Percentiles rank a stretch among this genome's conserved stretches.
Conservation (phyloP, 2,888 invertebrate genomes). For the Apodemia duryi region DNA sequence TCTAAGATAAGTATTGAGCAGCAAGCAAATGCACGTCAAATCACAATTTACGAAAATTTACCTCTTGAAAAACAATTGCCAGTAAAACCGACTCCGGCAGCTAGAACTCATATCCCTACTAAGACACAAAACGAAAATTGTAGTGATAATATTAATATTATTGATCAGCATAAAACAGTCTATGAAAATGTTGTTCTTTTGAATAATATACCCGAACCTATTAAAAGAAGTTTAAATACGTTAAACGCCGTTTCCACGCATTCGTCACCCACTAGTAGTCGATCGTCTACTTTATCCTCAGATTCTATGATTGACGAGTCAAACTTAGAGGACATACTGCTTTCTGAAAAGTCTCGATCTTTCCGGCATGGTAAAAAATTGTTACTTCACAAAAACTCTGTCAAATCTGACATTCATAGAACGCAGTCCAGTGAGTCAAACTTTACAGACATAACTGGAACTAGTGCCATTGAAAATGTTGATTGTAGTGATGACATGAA, state of each 20-base stretch:
- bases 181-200: conserved; percentile 60
- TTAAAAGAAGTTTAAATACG: conserved; percentile 46
- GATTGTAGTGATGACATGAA: conserved; percentile 61
- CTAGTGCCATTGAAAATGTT: conserved; percentile 71
- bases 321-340: conserved; percentile 68
- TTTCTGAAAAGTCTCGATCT: conserved; percentile 70
- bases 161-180: conserved; percentile 45
- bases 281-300: conserved; percentile 60
- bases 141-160: not conserved
- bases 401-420: conserved; percentile 47
- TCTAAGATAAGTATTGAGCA: conserved; percentile 36
- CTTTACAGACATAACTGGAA: conserved; percentile 57
- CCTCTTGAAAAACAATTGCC: conserved; percentile 38
- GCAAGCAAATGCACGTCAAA: conserved; percentile 35
- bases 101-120: conserved; percentile 53
- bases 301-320: conserved; percentile 69
- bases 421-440: conserved; percentile 59
- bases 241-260: conserved; percentile 37
- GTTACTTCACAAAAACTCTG: conserved; percentile 38
- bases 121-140: conserved; percentile 36
- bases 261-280: conserved; percentile 47
- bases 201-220: conserved; percentile 48
- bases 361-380: conserved; percentile 53
- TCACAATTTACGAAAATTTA: conserved; percentile 62
- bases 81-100: conserved; percentile 55